Conservation (phyloP, 2,113 vertebrate genomes). For the Scalopus aquaticus region DNA sequence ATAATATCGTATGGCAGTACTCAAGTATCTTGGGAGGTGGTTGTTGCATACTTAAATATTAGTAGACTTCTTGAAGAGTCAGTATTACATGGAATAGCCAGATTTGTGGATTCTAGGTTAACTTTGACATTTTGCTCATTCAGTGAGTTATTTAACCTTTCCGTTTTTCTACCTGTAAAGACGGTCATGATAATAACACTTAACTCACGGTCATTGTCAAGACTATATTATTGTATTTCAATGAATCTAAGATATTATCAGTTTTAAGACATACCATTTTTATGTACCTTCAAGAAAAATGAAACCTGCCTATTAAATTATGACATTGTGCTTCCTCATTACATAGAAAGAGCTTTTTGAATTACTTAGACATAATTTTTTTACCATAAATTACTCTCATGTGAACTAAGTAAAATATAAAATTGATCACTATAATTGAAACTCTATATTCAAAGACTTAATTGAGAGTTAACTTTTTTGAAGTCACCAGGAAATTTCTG, state of each 20-base stretch:
- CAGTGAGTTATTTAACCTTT: background rate
- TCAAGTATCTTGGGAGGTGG: background rate
- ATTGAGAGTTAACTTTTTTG: slow-evolving; percentile 41
- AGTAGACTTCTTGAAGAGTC: background rate
- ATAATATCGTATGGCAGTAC: background rate
- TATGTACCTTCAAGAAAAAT: background rate
- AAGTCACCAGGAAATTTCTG: slow-evolving; percentile 25
- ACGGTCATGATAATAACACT: background rate
- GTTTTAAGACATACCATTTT: background rate
- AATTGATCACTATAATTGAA: slow-evolving; percentile 44
- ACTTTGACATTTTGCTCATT: background rate
- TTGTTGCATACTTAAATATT: slow-evolving; percentile 3
- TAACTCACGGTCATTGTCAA: background rate
- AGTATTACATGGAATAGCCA: background rate
- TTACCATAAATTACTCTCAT: background rate
- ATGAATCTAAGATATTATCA: background rate
- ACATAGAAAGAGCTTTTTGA: background rate
- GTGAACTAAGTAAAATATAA: background rate
- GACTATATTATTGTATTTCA: slow-evolving; percentile 20
- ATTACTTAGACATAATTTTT: slow-evolving; percentile 29
- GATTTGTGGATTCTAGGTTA: background rate
- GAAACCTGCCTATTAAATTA: background rate
- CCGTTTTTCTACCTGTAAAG: background rate
- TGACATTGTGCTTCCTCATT: slow-evolving; percentile 4
- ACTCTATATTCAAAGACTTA: slow-evolving; percentile 12